Conservation (phyloP, 2,888 invertebrate genomes). For the Scelioninae gen. 1 region DNA sequence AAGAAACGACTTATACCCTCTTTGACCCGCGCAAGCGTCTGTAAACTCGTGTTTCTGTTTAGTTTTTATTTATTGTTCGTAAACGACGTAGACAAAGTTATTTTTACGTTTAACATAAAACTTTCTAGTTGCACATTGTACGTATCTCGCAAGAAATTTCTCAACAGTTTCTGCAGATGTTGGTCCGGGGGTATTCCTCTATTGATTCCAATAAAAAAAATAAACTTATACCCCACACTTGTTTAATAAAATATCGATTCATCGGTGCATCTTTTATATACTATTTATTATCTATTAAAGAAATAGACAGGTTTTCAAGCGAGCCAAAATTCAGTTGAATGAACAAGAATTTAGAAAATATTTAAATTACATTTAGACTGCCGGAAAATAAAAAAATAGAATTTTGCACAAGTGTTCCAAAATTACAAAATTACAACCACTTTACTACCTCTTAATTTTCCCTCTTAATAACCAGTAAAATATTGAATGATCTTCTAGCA, state of each 20-base stretch:
- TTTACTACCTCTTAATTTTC: no score
- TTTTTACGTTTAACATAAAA: conserved; percentile 67
- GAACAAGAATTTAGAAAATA: no score
- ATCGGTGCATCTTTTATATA: conserved; percentile 6
- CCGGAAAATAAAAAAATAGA: no score
- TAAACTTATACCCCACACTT: conserved; percentile 10
- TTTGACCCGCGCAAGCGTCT: conserved; percentile 56
- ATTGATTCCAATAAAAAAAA: conserved; percentile 56
- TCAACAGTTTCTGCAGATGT: conserved; percentile 48
- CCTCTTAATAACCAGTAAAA: no score
- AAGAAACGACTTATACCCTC: conserved; percentile 60
- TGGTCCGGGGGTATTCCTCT: conserved; percentile 34
- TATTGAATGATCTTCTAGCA: no score
- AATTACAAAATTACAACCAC: no score
- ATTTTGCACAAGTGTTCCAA: no score
- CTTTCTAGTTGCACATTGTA: conserved; percentile 60
- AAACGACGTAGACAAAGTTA: conserved; percentile 69
- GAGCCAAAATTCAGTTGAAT: no score
- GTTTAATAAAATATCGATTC: conserved; percentile 28
- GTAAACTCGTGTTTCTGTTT: conserved; percentile 63
- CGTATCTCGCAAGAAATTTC: conserved; percentile 59
- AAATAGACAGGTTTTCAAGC: no score
- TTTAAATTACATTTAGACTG: no score
- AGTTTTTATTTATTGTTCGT: conserved; percentile 68
- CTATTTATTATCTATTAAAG: no score